Conservation (phyloP, 2,888 invertebrate genomes). For the Tetragnatha montana region DNA sequence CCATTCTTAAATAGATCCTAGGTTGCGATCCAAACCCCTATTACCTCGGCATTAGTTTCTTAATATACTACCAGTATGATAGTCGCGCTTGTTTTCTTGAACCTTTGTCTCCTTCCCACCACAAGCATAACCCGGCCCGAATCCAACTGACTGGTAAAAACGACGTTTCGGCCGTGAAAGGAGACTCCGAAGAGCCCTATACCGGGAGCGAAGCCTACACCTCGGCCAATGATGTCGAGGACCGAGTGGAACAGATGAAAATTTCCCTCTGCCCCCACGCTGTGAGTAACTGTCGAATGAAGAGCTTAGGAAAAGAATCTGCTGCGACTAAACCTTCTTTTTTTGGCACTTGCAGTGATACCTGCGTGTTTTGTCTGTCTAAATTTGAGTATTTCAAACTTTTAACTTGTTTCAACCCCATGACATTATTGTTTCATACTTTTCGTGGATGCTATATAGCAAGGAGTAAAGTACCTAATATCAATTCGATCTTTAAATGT, state of each 20-base stretch:
- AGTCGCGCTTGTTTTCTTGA: neutral
- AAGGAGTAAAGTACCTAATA: too few relatives aligned
- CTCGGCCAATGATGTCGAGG: constrained; percentile 53
- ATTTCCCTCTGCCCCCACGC: constrained; percentile 69
- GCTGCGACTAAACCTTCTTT: neutral
- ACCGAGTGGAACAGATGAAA: constrained; percentile 69
- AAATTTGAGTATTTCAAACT: too few relatives aligned
- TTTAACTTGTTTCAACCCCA: too few relatives aligned
- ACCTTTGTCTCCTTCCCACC: constrained; percentile 15
- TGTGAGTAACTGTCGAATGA: constrained; percentile 57
- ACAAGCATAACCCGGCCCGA: constrained; percentile 70
- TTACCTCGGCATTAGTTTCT: too few relatives aligned
- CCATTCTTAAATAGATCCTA: too few relatives aligned
- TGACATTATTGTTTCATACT: too few relatives aligned
- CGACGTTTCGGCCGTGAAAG: constrained; percentile 52
- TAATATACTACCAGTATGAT: too few relatives aligned
- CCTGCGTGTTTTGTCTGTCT: too few relatives aligned
- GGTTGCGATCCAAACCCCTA: too few relatives aligned
- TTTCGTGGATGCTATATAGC: too few relatives aligned
- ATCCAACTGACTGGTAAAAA: constrained; percentile 63
- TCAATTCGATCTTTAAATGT: too few relatives aligned
- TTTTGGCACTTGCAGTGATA: too few relatives aligned
- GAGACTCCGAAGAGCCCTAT: constrained; percentile 56
- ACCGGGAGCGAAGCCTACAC: constrained; percentile 56
- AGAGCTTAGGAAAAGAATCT: neutral